A percentile compares a stretch with the other conserved stretches of the same genome.
These are phyloP conservation scores for Proctacanthus coquilletti DNA, from an alignment of 1,140 invertebrate genomes.

Conservation along the genomic window DNA sequence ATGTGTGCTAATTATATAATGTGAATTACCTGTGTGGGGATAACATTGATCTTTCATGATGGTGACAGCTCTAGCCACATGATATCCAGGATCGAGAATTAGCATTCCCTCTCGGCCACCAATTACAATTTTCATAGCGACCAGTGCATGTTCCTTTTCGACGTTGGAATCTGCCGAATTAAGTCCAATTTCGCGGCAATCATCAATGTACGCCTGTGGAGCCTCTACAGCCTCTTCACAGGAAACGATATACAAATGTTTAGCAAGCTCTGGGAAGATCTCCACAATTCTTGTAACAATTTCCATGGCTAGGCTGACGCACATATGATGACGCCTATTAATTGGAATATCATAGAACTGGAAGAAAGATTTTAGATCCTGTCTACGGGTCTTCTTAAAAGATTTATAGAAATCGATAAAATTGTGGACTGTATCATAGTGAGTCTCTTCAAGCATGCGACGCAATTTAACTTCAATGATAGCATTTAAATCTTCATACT, in stretches of 20 bases:
- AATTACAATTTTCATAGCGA: slow-evolving; percentile 58
- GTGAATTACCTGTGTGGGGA: slow-evolving; percentile 53
- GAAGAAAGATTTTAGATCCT: slow-evolving; percentile 49
- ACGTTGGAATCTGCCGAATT: slow-evolving; percentile 43
- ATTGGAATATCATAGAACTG: slow-evolving; percentile 63
- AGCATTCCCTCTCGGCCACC: slow-evolving; percentile 55
- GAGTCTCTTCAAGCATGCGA: slow-evolving; percentile 56
- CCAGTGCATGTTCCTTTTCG: slow-evolving; percentile 81
- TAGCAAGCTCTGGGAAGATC: slow-evolving; percentile 46
- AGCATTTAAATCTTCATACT: slow-evolving; percentile 64
- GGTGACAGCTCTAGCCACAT: slow-evolving; percentile 67
- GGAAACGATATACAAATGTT: slow-evolving; percentile 58
- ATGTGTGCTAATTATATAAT: too few species aligned
- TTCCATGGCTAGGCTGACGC: slow-evolving; percentile 72
- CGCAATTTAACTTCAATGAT: slow-evolving; percentile 60
- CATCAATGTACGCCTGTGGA: slow-evolving; percentile 44
- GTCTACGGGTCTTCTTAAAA: slow-evolving; percentile 44
- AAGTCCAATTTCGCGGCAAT: slow-evolving; percentile 32
- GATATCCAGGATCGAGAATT: slow-evolving; percentile 79
- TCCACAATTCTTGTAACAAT: slow-evolving; percentile 44
- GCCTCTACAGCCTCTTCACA: slow-evolving; percentile 73
- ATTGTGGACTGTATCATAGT: slow-evolving; percentile 76
- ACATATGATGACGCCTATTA: slow-evolving; percentile 61
- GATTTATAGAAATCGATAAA: slow-evolving; percentile 64
- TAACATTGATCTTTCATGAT: slow-evolving; percentile 71